A percentile compares a stretch with the other conserved stretches of the same genome.
Conservation (phyloP, 2,888 invertebrate species). For the Neoscelio sp. region DNA sequence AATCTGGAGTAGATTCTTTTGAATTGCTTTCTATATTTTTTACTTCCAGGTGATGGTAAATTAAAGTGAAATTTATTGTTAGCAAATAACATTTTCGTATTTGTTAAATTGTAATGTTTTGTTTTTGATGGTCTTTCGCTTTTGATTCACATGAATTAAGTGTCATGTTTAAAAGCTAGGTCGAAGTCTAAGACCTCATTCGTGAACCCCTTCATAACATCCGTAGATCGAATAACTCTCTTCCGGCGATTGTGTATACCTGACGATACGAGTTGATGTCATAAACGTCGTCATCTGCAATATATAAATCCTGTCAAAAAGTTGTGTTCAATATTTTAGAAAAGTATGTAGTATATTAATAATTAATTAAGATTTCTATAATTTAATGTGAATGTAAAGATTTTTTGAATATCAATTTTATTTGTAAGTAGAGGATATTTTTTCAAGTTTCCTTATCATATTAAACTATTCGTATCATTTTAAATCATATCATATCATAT, state of each 20-base stretch:
- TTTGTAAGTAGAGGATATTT: too few species aligned
- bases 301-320: slow-evolving; percentile 16
- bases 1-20: neutral
- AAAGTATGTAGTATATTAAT: too few species aligned
- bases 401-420: too few species aligned
- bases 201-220: slow-evolving; percentile 70
- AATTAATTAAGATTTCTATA: too few species aligned
- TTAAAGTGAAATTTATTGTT: too few species aligned
- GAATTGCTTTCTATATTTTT: too few species aligned
- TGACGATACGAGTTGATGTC: slow-evolving; percentile 48
- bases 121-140: slow-evolving; percentile 15
- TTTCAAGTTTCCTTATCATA: too few species aligned
- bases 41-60: too few species aligned
- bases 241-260: slow-evolving; percentile 62
- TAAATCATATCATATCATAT: too few species aligned
- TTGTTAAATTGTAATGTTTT: neutral
- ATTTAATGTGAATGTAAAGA: too few species aligned
- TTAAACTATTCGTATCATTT: too few species aligned
- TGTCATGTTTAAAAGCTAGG: slow-evolving; percentile 52
- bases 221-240: slow-evolving; percentile 71
- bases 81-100: too few species aligned
- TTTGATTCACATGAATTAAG: slow-evolving; percentile 34
- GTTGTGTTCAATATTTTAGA: slow-evolving; percentile 1
- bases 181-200: slow-evolving; percentile 68
- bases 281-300: slow-evolving; percentile 41